Percentiles rank a stretch among this genome's conserved stretches.
Conservation (phyloP, 2,888 invertebrate species). For the Stegana nigrithorax region DNA sequence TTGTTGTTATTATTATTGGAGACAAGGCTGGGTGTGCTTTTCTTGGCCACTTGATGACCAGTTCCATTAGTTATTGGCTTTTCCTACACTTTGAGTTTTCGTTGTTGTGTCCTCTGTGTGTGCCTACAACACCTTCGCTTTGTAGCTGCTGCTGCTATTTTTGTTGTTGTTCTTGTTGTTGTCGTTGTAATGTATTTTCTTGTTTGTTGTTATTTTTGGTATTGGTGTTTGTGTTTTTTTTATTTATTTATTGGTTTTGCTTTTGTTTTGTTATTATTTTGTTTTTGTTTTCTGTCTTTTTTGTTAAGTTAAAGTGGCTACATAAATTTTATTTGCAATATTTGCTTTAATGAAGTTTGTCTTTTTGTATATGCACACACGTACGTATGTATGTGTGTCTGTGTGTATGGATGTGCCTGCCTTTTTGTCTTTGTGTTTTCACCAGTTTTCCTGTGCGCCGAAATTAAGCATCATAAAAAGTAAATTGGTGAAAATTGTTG, state of each 20-base stretch:
- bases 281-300: slow-evolving; percentile 37
- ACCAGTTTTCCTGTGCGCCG: background rate
- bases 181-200: no score
- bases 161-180: slow-evolving; percentile 23
- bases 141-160: slow-evolving; percentile 30
- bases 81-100: background rate
- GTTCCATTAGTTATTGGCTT: slow-evolving; percentile 56
- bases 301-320: slow-evolving; percentile 55
- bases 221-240: slow-evolving; percentile 25
- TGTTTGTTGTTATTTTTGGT: slow-evolving; percentile 51
- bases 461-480: slow-evolving; percentile 45
- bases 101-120: background rate
- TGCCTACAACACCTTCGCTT: slow-evolving; percentile 29
- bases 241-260: slow-evolving; percentile 15
- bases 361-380: no score
- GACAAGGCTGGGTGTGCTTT: slow-evolving; percentile 35
- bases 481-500: slow-evolving; percentile 54
- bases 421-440: slow-evolving; percentile 21
- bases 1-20: slow-evolving; percentile 26
- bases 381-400: slow-evolving; percentile 4
- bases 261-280: slow-evolving; percentile 16
- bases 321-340: slow-evolving; percentile 54
- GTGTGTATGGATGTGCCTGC: slow-evolving; percentile 17
- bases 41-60: slow-evolving; percentile 59
- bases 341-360: slow-evolving; percentile 52